Evolutionary conservation across 1,140 invertebrate genomes (phyloP).

Genomic region (Drosophila ironensis): DNA sequence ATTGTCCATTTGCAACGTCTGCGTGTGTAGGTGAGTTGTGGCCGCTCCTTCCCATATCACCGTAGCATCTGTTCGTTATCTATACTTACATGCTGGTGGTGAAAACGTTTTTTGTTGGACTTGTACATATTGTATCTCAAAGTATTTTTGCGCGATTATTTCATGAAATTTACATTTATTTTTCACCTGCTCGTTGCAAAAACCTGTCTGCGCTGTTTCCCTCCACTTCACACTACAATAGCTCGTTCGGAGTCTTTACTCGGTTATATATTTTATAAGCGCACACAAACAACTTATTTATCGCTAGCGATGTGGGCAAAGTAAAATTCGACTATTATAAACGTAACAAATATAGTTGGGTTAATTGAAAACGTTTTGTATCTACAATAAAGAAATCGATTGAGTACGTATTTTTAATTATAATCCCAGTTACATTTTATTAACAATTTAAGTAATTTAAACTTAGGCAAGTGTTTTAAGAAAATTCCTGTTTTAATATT

Average conservation of each 20-base stretch:
- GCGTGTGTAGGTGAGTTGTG: constrained; percentile 35
- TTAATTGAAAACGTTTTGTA: too few relatives aligned
- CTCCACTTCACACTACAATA: constrained; percentile 5
- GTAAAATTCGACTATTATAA: too few relatives aligned
- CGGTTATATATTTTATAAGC: constrained; percentile 6
- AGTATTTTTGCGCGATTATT: constrained; percentile 72
- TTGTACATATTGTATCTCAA: constrained; percentile 70
- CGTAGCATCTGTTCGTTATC: constrained; percentile 13
- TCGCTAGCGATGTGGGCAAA: constrained; percentile 15
- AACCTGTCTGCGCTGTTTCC: constrained; percentile 25
- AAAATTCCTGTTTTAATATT: too few relatives aligned
- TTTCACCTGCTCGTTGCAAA: constrained; percentile 56
- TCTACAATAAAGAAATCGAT: too few relatives aligned
- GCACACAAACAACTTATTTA: constrained; percentile 1
- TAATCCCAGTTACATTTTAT: too few relatives aligned
- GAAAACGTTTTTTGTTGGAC: constrained; percentile 18
- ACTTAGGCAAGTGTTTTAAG: too few relatives aligned
- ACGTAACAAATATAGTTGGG: too few relatives aligned
- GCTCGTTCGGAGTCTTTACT: neutral
- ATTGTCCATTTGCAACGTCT: constrained; percentile 61
- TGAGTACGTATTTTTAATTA: too few relatives aligned
- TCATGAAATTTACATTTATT: constrained; percentile 75
- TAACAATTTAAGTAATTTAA: too few relatives aligned
- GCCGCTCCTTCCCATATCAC: constrained; percentile 28
- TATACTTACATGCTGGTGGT: constrained; percentile 27